phyloP scores from a whole-genome alignment of 1,140 invertebrate genomes.

The Neotoxoptera formosana region DNA sequence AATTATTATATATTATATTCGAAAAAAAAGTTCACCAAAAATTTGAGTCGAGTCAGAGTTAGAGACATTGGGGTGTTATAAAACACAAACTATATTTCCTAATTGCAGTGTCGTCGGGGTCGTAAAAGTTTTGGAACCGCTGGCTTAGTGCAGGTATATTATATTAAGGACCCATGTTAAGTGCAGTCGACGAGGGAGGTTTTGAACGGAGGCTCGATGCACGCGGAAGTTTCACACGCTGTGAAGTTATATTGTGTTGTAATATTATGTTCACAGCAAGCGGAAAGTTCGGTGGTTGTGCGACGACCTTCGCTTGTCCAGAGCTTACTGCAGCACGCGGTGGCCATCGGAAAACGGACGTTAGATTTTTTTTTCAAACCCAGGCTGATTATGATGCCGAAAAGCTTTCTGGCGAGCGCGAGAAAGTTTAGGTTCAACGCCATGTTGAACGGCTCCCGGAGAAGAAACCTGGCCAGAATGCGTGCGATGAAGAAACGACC shows the following conservation, averaged over 20 bases:
- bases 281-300: background rate
- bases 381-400: background rate
- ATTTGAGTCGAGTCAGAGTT: too few species aligned
- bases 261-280: constrained; percentile 26
- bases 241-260: background rate
- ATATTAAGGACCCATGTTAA: background rate
- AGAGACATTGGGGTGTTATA: too few species aligned
- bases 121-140: too few species aligned
- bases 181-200: background rate
- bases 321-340: background rate
- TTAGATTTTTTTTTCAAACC: background rate
- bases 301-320: background rate
- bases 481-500: background rate
- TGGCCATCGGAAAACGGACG: background rate
- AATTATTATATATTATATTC: too few species aligned
- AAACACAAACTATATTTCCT: too few species aligned
- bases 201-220: background rate
- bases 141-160: too few species aligned
- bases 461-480: background rate
- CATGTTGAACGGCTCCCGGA: background rate
- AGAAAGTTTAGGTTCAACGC: background rate
- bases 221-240: background rate
- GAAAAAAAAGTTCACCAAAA: too few species aligned
- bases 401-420: background rate
- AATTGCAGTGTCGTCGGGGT: too few species aligned